Base-by-base conservation (phyloP, 2,797 vertebrate species). In the Enteromius anoplus region DNA sequence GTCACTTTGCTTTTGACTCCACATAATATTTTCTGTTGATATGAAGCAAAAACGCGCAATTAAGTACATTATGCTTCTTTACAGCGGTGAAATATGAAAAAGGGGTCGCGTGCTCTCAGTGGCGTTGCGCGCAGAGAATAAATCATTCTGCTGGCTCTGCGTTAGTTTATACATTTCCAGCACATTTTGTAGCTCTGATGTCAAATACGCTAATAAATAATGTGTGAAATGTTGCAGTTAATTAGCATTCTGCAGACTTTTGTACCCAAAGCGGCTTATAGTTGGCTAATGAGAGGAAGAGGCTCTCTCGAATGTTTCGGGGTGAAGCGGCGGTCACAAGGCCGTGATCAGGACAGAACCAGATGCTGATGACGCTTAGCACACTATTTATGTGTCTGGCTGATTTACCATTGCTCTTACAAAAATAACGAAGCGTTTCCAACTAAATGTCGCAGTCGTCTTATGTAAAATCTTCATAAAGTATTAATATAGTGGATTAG, bases 201-300 rank as follows among this genome's bases (percentile, higher is more conserved):
- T 79, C 78, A 80, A 70, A 80, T 3, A 26, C 66, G 45, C 66
- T 45, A 58, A 60, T 71, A 32, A 71, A 71, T 60, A 71, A 58
- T 58, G 66, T 71, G 66, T 47, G 23, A 80, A 80, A 60, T 68
- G 65, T 47, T 21, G 17, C 1, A 4, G 15, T 19, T 80, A 4
- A 71, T 80, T 70, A 80, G 66, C n/a, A 70, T 71, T 32, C 66
- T 5, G 10, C 3, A 9, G 65, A 29, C 23, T 58, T 55, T 55
- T 55, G 2, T 26, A 55, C 12, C 23, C 15, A 80, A 64, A 21
- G 75, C 15, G 4, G 42, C 5, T 47, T 77, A 47, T 42, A 3
- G 17, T 47, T 62, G 14, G 60, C 58, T 77, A 77, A 77, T 47
- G 37, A 62, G 45, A 78, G 32, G 5, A 40, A 70, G 21, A 80